phyloP scores from a whole-genome alignment of 2,113 vertebrate genomes.

The Cygnus buccinator region DNA sequence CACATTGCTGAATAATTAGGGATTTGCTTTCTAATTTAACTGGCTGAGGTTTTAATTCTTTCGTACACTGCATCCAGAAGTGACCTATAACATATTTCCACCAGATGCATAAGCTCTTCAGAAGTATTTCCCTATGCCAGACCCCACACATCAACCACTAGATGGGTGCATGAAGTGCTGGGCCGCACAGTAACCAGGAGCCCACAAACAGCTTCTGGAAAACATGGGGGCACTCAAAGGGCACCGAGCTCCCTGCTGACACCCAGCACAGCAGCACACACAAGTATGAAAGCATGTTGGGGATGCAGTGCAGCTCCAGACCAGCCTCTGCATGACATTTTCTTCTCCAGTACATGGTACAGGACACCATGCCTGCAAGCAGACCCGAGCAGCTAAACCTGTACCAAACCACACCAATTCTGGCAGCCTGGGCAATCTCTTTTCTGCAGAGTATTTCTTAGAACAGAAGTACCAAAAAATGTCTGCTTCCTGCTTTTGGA shows the following conservation, averaged over 20 bases:
- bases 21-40: background rate
- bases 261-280: rapidly evolving
- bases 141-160: rapidly evolving
- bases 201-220: background rate
- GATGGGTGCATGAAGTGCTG: background rate
- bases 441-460: background rate
- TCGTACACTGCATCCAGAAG: background rate
- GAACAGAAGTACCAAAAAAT: background rate
- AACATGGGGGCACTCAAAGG: background rate
- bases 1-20: background rate
- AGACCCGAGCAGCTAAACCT: background rate
- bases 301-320: background rate
- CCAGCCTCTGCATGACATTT: background rate
- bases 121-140: background rate
- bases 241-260: background rate
- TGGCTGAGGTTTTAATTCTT: background rate
- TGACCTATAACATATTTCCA: background rate
- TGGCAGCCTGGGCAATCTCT: background rate
- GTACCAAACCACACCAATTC: background rate
- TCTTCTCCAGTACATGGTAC: background rate
- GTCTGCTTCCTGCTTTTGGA: background rate
- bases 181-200: background rate
- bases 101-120: background rate
- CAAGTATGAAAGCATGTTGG: no score
- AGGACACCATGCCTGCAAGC: background rate